Base-by-base conservation (phyloP, 2,113 vertebrate genomes). In the Dryoscopus gambensis region DNA sequence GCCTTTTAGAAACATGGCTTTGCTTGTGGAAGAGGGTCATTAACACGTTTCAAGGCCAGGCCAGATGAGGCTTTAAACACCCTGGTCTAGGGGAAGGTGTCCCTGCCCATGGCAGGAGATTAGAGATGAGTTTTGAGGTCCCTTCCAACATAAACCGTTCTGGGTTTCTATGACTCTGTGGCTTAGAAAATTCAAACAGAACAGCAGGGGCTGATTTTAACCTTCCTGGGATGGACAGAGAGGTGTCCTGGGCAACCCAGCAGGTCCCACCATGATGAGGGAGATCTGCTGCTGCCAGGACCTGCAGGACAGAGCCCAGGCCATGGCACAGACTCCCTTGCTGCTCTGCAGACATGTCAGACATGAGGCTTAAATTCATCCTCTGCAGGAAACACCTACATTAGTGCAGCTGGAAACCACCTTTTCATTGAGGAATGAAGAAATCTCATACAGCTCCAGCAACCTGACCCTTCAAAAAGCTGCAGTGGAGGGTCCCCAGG, bases 201-300 rank as follows among this genome's bases (percentile, higher is more conserved):
- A 22, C 53, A 79, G 15, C 13, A 20, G 22, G 16, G 13, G 22
- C 35, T 47, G 42, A 27, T 55, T 53, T 56, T 39, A 4, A 47
- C 49, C 31, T 62, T 33, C 13, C 59, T 39, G n/a, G 10, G 15
- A 37, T 12, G 35, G 44, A 33, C 27, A 20, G 42, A 56, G 59
- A 49, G 13, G 27, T 0, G 5, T 42, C 50, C 47, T 14, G 52
- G 46, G 68, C 35, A 56, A 8, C 4, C 7, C 59, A 56, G 49
- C 27, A 50, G 47, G 33, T 84, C 25, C 55, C 55, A 59, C 5
- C 19, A 21, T 0, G 4, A 27, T 0, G 2, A 56, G 13, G 42
- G n/a, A 55, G 56, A 60, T 27, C 15, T 47, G 64, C 53, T 64
- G 47, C 70, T 50, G 42, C 46, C 76, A 67, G 62, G 13, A 31